Conservation (phyloP, 1,140 invertebrate genomes). For the Apis cerana region DNA sequence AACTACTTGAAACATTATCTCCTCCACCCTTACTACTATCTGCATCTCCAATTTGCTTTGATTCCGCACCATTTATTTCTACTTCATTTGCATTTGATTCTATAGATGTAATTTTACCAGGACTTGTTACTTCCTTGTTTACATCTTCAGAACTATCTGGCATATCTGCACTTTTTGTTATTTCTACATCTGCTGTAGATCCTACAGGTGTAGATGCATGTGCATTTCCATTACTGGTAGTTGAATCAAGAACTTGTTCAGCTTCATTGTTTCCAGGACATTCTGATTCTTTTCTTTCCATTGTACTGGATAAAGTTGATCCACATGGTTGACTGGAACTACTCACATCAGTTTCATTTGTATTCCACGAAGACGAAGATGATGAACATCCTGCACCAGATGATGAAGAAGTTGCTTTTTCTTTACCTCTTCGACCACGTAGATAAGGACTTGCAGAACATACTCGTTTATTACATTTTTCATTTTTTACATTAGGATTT, state of each 20-base stretch:
- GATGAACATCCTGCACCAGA: constrained; percentile 73
- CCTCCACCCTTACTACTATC: constrained; percentile 80
- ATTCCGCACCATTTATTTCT: constrained; percentile 75
- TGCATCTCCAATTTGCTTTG: constrained; percentile 77
- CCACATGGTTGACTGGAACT: constrained; percentile 77
- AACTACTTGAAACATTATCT: constrained; percentile 78
- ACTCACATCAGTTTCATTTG: constrained; percentile 78
- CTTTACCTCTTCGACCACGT: constrained; percentile 66
- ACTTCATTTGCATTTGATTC: constrained; percentile 63
- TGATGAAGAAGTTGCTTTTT: constrained; percentile 66
- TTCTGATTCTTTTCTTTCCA: constrained; percentile 59
- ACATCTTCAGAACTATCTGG: constrained; percentile 84
- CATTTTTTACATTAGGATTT: constrained; percentile 62
- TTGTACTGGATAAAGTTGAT: constrained; percentile 60
- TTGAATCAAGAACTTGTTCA: constrained; percentile 77
- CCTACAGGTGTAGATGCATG: constrained; percentile 59
- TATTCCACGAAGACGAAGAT: constrained; percentile 70
- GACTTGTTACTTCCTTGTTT: constrained; percentile 79
- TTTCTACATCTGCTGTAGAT: constrained; percentile 70
- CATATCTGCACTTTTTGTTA: constrained; percentile 74
- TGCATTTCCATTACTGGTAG: constrained; percentile 82
- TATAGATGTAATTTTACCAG: constrained; percentile 74
- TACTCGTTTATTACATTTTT: constrained; percentile 52
- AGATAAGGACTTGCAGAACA: constrained; percentile 66
- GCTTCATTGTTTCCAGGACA: constrained; percentile 74